phyloP scores from a whole-genome alignment of 2,113 vertebrate species.

The Galbula dea region DNA sequence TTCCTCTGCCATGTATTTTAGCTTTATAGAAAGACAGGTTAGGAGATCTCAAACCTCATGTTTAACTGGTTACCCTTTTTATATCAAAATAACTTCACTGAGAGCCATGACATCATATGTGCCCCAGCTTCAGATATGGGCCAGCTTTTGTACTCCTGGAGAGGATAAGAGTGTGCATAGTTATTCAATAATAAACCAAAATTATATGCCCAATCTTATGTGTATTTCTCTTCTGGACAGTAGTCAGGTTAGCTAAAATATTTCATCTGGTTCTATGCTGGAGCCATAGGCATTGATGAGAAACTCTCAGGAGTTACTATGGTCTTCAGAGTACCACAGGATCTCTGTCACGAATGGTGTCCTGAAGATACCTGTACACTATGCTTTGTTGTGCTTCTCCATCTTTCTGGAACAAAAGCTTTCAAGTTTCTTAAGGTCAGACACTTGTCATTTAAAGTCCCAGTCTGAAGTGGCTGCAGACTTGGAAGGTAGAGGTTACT shows the following conservation, averaged over 20 bases:
- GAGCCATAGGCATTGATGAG: not conserved
- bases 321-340: not conserved
- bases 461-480: not conserved
- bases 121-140: not conserved
- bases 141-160: not conserved
- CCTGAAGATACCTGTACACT: not conserved
- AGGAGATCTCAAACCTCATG: not conserved
- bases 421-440: not conserved
- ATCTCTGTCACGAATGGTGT: not conserved
- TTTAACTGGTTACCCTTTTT: not conserved
- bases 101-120: not conserved
- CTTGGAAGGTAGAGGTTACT: not conserved
- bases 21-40: not conserved
- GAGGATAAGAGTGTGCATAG: not conserved
- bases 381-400: not conserved
- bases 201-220: not conserved
- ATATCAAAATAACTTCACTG: not conserved
- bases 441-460: not conserved
- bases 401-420: not conserved
- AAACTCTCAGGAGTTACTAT: not conserved
- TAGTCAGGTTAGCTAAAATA: not conserved
- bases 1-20: not conserved
- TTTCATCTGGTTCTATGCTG: not conserved
- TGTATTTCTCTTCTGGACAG: not conserved
- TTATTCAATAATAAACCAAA: not conserved